phyloP scores from a whole-genome alignment of 1,140 invertebrate species.

The Bilobella aurantiaca region DNA sequence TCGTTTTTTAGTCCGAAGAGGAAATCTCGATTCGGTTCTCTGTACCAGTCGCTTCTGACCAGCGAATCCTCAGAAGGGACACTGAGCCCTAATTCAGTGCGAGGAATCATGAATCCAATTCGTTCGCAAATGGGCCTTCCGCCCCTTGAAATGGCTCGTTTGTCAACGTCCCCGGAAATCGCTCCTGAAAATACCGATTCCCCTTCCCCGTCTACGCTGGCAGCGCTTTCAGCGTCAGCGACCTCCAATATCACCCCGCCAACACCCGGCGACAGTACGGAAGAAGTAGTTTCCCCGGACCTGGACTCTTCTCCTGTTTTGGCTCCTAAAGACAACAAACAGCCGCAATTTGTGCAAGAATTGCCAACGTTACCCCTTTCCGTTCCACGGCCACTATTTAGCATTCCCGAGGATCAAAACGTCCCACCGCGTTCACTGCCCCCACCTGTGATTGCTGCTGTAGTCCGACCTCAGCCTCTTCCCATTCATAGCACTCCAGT shows the following conservation, averaged over 20 bases:
- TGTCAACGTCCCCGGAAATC: background rate
- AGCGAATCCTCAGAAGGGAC: background rate
- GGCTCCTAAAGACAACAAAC: too few relatives aligned
- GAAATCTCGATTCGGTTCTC: background rate
- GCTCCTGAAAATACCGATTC: background rate
- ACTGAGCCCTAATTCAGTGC: slow-evolving; percentile 3
- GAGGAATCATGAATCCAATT: background rate
- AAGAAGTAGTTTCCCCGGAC: too few relatives aligned
- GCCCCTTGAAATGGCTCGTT: background rate
- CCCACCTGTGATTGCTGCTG: background rate
- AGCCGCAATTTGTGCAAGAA: too few relatives aligned
- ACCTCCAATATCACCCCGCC: too few relatives aligned
- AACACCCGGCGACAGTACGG: too few relatives aligned
- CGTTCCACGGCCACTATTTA: background rate
- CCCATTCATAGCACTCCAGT: background rate
- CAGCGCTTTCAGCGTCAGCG: too few relatives aligned
- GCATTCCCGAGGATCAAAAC: background rate
- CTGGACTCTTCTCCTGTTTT: too few relatives aligned
- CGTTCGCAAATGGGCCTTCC: background rate
- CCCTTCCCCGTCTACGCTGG: background rate
- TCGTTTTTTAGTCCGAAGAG: background rate
- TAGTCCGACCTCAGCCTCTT: background rate
- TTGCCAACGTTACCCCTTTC: too few relatives aligned
- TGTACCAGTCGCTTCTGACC: background rate
- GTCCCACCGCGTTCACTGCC: background rate